These are phyloP conservation scores for Drosophila jambulina DNA, from an alignment of 1,140 invertebrate genomes.

Conservation along the genomic window DNA sequence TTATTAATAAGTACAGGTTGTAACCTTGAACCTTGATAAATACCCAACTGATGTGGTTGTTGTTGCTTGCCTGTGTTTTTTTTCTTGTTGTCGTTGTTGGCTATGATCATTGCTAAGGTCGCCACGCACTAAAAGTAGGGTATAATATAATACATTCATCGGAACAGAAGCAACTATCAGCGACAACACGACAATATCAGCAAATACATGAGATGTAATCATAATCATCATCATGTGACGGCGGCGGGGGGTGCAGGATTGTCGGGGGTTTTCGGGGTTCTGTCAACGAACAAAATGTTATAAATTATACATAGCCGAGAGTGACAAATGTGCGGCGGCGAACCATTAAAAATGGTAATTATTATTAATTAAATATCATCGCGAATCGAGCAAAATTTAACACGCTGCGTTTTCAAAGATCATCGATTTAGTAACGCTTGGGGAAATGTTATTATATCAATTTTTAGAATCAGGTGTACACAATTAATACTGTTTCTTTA, in stretches of 20 bases:
- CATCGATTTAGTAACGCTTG: background rate
- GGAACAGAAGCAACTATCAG: slow-evolving; percentile 44
- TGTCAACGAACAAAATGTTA: slow-evolving; percentile 63
- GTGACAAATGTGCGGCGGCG: slow-evolving; percentile 45
- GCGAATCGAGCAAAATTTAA: slow-evolving; percentile 14
- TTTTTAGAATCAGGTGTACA: no score
- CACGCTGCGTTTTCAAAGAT: slow-evolving; percentile 4
- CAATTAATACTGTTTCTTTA: background rate
- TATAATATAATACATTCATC: slow-evolving; percentile 66
- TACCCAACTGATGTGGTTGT: slow-evolving; percentile 32
- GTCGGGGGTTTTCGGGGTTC: slow-evolving; percentile 1
- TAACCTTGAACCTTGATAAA: slow-evolving; percentile 78
- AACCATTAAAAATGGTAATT: slow-evolving; percentile 48
- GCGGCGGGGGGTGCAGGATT: background rate
- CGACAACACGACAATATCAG: slow-evolving; percentile 42
- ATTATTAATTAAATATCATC: slow-evolving; percentile 42
- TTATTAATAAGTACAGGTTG: slow-evolving; percentile 78
- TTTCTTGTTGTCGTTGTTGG: slow-evolving; percentile 30
- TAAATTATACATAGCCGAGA: slow-evolving; percentile 57
- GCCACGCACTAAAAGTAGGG: slow-evolving; percentile 62
- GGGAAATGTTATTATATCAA: background rate
- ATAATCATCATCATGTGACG: slow-evolving; percentile 40
- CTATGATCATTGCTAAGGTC: slow-evolving; percentile 46
- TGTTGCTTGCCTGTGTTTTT: slow-evolving; percentile 17
- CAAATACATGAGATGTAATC: slow-evolving; percentile 57